These are phyloP conservation scores for Caenorhabditis becei DNA, from an alignment of 2,888 invertebrate species.

Conservation along the genomic window DNA sequence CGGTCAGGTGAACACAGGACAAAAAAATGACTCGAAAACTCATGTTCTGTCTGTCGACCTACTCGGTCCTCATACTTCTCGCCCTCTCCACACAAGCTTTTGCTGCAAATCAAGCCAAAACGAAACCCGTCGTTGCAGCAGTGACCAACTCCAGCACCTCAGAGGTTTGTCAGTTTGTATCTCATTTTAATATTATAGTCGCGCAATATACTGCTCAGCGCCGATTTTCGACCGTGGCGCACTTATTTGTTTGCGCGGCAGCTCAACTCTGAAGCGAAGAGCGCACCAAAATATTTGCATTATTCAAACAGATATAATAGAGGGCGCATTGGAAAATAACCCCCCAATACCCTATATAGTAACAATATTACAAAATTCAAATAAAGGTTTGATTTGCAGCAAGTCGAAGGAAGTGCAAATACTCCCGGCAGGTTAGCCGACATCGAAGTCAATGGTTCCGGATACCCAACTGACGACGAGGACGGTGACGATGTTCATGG, in stretches of 20 bases:
- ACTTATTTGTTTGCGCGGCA: constrained; percentile 51
- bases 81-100: constrained; percentile 57
- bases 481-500: constrained; percentile 70
- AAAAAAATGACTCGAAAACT: constrained; percentile 46
- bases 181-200: constrained; percentile 9
- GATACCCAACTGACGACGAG: constrained; percentile 72
- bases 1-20: constrained; percentile 49
- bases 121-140: constrained; percentile 26
- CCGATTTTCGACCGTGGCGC: constrained; percentile 24
- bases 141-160: constrained; percentile 11
- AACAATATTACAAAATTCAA: constrained; percentile 29
- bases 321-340: constrained; percentile 9
- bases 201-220: constrained; percentile 16
- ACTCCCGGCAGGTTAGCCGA: constrained; percentile 51
- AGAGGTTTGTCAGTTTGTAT: constrained; percentile 25
- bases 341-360: constrained; percentile 19
- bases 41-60: constrained; percentile 50
- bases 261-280: constrained; percentile 47
- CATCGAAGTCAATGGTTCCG: constrained; percentile 63
- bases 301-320: constrained; percentile 56
- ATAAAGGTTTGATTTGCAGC: constrained; percentile 55
- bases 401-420: constrained; percentile 63
- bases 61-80: constrained; percentile 53
- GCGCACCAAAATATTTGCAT: constrained; percentile 58
- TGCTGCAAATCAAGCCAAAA: constrained; percentile 55